A percentile compares a stretch with the other conserved stretches of the same genome.
phyloP scores from a whole-genome alignment of 30 jellyfish, hydroid and myxozoan genomes.

The Turritopsis rubra region DNA sequence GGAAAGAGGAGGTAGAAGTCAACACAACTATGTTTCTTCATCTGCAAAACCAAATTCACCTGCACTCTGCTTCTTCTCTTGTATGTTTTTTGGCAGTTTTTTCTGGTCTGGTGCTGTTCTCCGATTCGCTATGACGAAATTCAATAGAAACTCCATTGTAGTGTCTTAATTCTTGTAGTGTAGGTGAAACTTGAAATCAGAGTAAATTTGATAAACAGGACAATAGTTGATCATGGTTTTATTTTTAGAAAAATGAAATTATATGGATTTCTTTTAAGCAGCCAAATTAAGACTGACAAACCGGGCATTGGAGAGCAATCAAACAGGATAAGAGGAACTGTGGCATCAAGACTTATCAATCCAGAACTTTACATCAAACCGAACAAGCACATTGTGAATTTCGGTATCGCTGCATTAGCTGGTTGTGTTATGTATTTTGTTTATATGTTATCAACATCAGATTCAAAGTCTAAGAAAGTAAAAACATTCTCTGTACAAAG shows the following conservation, averaged over 20 bases:
- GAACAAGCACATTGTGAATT: constrained; percentile 56
- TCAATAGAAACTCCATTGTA: no score
- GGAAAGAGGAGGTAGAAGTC: no score
- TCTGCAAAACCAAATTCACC: no score
- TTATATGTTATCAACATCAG: constrained; percentile 60
- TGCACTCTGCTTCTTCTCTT: no score
- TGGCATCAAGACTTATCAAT: constrained; percentile 66
- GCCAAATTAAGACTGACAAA: not conserved
- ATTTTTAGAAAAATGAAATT: not conserved
- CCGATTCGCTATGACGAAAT: no score
- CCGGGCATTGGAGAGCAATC: not conserved
- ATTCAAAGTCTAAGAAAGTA: constrained; percentile 25
- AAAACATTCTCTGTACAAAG: constrained; percentile 46
- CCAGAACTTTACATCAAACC: constrained; percentile 89
- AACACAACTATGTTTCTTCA: no score
- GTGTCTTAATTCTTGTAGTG: no score
- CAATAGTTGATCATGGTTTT: no score
- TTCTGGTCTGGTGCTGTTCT: no score
- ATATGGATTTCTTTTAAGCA: not conserved
- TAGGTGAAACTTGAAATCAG: no score
- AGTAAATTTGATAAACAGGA: no score
- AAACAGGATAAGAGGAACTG: constrained; percentile 36
- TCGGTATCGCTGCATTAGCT: constrained; percentile 66
- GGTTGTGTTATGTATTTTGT: constrained; percentile 72
- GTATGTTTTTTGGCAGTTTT: no score